Evolutionary conservation across 2,797 vertebrate genomes (phyloP).

Genomic region (Sebastes kiyomatsui): DNA sequence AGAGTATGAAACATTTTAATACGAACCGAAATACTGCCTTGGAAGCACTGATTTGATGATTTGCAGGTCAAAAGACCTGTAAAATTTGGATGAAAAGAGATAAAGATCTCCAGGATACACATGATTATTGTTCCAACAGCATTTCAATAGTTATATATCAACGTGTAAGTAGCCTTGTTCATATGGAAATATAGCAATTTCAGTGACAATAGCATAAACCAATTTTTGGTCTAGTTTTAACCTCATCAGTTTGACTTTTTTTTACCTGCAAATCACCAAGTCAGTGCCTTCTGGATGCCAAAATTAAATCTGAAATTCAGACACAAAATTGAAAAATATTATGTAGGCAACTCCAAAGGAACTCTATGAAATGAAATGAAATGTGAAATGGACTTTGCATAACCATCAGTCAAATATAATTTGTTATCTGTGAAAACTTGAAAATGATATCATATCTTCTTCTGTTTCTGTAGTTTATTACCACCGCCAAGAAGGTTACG

Average conservation of each 20-base stretch:
- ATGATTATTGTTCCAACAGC: not conserved
- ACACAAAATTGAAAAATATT: not conserved
- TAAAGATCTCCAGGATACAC: not conserved
- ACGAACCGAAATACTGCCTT: not conserved
- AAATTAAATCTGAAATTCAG: not conserved
- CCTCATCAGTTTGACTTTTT: not conserved
- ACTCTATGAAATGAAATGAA: not conserved
- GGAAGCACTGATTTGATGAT: not conserved
- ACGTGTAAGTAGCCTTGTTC: not conserved
- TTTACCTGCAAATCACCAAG: not conserved
- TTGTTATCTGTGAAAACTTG: not conserved
- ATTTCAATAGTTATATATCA: not conserved
- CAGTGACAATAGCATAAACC: not conserved
- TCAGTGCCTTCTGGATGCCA: not conserved
- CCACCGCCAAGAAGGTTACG: too few species aligned
- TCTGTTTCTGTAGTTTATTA: not conserved
- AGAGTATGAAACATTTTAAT: not conserved
- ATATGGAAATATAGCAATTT: not conserved
- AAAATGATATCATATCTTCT: fast-evolving
- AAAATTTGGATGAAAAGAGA: not conserved
- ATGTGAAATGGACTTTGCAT: not conserved
- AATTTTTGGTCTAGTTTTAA: not conserved
- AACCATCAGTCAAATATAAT: not conserved
- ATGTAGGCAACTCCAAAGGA: not conserved
- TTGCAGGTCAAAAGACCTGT: not conserved